Percentiles rank a stretch among this genome's conserved stretches.
phyloP scores from a whole-genome alignment of 2,797 vertebrate species.

The Onychomys leucogaster region DNA sequence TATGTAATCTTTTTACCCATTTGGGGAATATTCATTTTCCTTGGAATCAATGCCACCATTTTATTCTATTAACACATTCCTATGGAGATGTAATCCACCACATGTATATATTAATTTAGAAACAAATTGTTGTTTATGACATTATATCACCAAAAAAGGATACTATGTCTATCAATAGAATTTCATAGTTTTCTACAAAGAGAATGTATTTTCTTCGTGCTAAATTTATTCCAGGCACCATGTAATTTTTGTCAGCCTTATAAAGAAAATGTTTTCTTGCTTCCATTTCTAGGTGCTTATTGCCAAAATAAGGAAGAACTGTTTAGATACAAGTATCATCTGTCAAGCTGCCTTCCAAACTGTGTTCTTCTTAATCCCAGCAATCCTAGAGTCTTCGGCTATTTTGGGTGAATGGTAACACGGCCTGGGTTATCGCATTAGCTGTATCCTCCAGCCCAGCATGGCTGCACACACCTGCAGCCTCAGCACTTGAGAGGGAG shows the following conservation, averaged over 20 bases:
- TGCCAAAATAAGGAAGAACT: neutral
- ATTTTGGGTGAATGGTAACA: neutral
- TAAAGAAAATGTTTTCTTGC: neutral
- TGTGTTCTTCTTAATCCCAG: conserved; percentile 12
- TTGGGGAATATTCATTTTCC: neutral
- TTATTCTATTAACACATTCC: neutral
- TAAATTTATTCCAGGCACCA: conserved; percentile 31
- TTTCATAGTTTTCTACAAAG: conserved; percentile 37
- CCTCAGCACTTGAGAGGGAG: too few species aligned
- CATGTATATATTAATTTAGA: conserved; percentile 2
- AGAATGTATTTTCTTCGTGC: neutral
- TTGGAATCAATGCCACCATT: neutral
- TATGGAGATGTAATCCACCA: conserved; percentile 7
- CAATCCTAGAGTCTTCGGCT: neutral
- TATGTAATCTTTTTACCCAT: neutral
- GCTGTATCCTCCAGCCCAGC: neutral
- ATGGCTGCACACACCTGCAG: neutral
- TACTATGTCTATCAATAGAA: conserved; percentile 1
- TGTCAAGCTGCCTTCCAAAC: neutral
- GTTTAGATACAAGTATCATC: neutral
- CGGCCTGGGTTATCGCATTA: too few species aligned
- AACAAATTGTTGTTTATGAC: conserved; percentile 5
- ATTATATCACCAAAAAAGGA: neutral
- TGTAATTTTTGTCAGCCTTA: neutral
- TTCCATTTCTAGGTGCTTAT: conserved; percentile 3